Conservation (phyloP, 2,888 invertebrate species). For the Coremacera marginata region DNA sequence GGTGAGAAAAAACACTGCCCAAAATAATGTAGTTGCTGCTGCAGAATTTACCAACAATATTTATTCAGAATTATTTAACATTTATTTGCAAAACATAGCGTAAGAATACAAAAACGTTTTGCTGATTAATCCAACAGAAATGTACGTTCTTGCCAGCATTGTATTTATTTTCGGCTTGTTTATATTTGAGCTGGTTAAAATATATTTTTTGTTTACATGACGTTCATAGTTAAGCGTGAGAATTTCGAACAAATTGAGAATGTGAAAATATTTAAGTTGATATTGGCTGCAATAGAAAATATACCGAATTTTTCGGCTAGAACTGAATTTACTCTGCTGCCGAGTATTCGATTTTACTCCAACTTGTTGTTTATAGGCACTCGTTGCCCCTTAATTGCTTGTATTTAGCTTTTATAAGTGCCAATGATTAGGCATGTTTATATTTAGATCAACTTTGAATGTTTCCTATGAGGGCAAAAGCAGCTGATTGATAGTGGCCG, state of each 20-base stretch:
- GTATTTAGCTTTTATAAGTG: background rate
- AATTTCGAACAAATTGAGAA: background rate
- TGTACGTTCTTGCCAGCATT: background rate
- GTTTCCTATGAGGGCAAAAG: background rate
- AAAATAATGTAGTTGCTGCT: too few relatives aligned
- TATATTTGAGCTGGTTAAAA: conserved; percentile 18
- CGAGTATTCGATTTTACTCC: background rate
- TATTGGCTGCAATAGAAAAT: background rate
- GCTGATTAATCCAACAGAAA: conserved; percentile 22
- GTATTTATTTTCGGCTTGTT: conserved; percentile 18
- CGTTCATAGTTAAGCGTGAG: background rate
- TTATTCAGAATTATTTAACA: background rate
- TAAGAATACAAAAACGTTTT: conserved; percentile 10
- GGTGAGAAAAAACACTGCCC: background rate
- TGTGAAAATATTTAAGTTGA: background rate
- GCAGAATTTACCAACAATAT: too few relatives aligned
- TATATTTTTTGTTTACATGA: conserved; percentile 22
- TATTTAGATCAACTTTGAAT: background rate
- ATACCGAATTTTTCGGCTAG: background rate
- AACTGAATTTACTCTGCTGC: background rate
- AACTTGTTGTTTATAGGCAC: background rate
- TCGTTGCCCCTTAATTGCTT: background rate
- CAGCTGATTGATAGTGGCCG: background rate
- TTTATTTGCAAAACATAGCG: background rate
- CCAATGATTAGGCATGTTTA: conserved; percentile 19